Conservation (phyloP, 1,140 invertebrate genomes). For the Delia radicum region DNA sequence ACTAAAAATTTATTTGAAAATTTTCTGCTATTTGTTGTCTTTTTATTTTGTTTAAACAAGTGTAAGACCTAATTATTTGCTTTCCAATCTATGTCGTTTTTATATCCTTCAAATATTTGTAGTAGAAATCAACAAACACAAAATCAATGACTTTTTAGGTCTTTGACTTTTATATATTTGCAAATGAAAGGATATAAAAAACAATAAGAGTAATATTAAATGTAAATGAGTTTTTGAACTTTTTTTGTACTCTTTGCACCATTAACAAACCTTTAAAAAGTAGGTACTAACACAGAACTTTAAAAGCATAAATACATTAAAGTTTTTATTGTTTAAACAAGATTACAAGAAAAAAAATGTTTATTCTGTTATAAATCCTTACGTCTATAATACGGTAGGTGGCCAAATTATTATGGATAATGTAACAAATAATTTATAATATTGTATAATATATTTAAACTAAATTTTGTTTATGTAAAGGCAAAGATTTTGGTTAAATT, state of each 20-base stretch:
- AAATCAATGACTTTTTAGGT: conserved; percentile 4
- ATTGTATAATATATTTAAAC: too few species aligned
- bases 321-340: not conserved
- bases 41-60: too few species aligned
- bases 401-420: too few species aligned
- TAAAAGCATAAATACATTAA: not conserved
- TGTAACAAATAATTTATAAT: too few species aligned
- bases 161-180: not conserved
- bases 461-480: too few species aligned
- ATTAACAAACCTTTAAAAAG: not conserved
- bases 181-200: not conserved
- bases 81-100: not conserved
- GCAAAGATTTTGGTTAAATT: too few species aligned
- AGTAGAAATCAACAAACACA: not conserved
- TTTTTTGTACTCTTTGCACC: not conserved
- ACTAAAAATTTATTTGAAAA: too few species aligned
- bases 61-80: not conserved
- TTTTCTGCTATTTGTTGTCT: too few species aligned
- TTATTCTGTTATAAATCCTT: not conserved
- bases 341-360: not conserved
- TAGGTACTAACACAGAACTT: not conserved
- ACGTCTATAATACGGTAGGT: too few species aligned
- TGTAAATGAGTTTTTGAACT: too few species aligned
- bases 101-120: not conserved
- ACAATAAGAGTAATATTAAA: not conserved